Evolutionary conservation across 2,113 vertebrate genomes (phyloP), one percentile per base, ranked within the genome.

Genomic region (Brienomyrus brachyistius): DNA sequence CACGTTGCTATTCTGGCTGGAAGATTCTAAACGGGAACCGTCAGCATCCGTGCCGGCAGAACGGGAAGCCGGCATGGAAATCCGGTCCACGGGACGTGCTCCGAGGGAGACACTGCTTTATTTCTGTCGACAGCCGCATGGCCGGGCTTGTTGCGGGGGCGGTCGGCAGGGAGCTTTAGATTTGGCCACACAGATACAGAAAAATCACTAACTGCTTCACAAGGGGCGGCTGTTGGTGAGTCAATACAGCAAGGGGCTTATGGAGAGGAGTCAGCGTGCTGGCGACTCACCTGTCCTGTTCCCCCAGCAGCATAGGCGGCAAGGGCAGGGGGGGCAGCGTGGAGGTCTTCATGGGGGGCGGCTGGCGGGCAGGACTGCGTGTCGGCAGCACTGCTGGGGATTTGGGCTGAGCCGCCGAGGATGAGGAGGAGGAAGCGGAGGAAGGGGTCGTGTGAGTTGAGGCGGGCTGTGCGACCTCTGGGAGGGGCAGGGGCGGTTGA

Each of bases 311-410:
- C 92, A 96, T 89, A 43, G 98, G 98, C 40, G 98, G 98, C 56
- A 99, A 95, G 27, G 98, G 98, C 80, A 99, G 95, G 47, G 96
- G 98, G 90, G 98, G 98, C 93, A 99, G 94, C 0, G 98, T 99
- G 85, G 98, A 99, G 3, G 98, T 99, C 95, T 99, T 98, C 94
- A 98, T 94, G 88, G 97, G 94, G 19, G 96, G 95, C 56, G 97
- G 95, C 93, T 96, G 96, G 54, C 95, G 96, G 87, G 94, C 91
- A 89, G 98, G 97, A 91, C 96, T 88, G 90, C 96, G 96, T 4
- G 96, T 92, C 66, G 96, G 95, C 82, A 94, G 90, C n/a, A 92
- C 92, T 54, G 96, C 93, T 91, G 98, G 97, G 89, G 97, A 97
- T 95, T 97, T 97, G 93, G 95, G 92, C 94, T 96, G 97, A 93